Base-by-base conservation (phyloP, 2,888 invertebrate genomes). In the Apotomis capreana region DNA sequence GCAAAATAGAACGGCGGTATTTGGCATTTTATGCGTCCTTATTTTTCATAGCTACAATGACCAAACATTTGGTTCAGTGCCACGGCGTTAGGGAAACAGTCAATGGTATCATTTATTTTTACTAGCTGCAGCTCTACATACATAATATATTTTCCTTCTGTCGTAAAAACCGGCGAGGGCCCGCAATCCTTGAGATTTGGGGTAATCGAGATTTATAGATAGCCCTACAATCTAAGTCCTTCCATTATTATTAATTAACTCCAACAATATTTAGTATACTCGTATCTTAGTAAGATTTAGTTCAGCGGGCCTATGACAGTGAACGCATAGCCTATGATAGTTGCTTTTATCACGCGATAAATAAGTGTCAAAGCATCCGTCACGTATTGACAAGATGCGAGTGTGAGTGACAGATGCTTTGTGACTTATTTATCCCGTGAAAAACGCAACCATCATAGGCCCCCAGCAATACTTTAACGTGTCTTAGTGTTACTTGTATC, bases 171-270 rank as follows among this genome's bases (percentile, higher is more conserved):
- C 59, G 58, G 68, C 51, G 62, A 68, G 68, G 57, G 62, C 46
- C 46, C 46, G 3, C 72, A 72, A 72, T 72, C 63, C 68, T 68
- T 52, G 68, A 72, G 72, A 68, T 72, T 72, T 59, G 68, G 72
- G 63, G 68, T 72, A 72, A 72, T 72, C 62, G 59, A 72, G 68
- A 72, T 72, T 72, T 68, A 72, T 72, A 72, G 72, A 72, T 68
- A 54, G 72, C 64, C 46, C 13, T 69, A 46, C 59, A 60, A 44
- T 58, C 58, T 26, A 46, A 54, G 61, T 44, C 58, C 36, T 36
- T 54, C 58, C 63, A 72, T 72, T 68, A 59, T 72, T 68, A 68
- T 68, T 68, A 72, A 72, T 72, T 72, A 72, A 62, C 46, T 49
- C 57, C 10, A 49, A 46, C 13, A 37, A 58, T 67, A 49, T 67